A percentile compares a stretch with the other conserved stretches of the same genome.
Evolutionary conservation across 2,888 invertebrate species (phyloP).

Genomic region (Cerceris ruficornis): DNA sequence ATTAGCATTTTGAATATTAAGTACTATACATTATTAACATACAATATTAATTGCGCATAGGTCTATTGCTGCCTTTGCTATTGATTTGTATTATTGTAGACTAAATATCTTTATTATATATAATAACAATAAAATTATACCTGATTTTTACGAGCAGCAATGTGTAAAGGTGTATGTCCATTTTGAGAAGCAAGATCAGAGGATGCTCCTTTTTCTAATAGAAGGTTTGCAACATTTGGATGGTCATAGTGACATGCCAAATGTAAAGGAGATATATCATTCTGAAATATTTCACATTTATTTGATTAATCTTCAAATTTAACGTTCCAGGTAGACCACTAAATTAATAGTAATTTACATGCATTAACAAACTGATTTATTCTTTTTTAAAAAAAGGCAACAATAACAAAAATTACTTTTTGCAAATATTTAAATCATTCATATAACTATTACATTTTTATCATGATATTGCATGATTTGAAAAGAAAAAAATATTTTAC

Average conservation of each 20-base stretch:
- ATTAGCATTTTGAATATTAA: no score
- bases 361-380: no score
- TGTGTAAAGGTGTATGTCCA: slow-evolving; percentile 98
- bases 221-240: slow-evolving; percentile 92
- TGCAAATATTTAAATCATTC: no score
- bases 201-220: slow-evolving; percentile 96
- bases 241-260: slow-evolving; percentile 99
- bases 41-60: neutral
- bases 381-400: no score
- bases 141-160: slow-evolving; percentile 98
- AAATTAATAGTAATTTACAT: no score
- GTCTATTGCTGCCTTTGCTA: neutral
- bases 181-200: slow-evolving; percentile 98
- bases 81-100: neutral
- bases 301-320: neutral
- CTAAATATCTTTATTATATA: neutral
- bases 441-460: no score
- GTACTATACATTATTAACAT: no score
- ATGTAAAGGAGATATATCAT: slow-evolving; percentile 97
- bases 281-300: slow-evolving; percentile 81
- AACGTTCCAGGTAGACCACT: neutral
- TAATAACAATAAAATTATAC: slow-evolving; percentile 75
- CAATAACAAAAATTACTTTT: no score
- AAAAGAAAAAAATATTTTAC: neutral
- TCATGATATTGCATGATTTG: no score